A percentile compares a stretch with the other conserved stretches of the same genome.
Evolutionary conservation across 2,888 invertebrate species (phyloP).

Genomic region (Mesoligia furuncula): DNA sequence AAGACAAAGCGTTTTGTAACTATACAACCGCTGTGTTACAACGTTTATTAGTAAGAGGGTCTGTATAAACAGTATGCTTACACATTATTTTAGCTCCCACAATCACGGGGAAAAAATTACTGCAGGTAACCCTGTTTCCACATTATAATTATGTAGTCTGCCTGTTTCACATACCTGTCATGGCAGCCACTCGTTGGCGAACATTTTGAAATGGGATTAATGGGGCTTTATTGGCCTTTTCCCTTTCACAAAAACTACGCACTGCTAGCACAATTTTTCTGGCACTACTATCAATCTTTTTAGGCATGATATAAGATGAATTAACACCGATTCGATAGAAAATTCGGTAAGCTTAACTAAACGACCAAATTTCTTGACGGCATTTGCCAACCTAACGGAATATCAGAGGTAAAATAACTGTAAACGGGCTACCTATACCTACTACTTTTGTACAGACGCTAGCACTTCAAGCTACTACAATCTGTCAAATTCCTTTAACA

Average conservation of each 20-base stretch:
- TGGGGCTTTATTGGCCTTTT: conserved; percentile 1
- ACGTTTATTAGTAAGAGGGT: no score
- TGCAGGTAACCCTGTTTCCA: not conserved
- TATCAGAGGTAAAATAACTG: not conserved
- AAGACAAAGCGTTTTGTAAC: no score
- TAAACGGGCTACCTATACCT: not conserved
- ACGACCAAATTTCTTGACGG: not conserved
- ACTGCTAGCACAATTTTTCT: conserved; percentile 9
- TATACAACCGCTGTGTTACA: no score
- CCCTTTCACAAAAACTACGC: conserved; percentile 5
- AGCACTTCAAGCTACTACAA: no score
- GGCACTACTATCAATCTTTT: not conserved
- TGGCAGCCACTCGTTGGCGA: conserved; percentile 5
- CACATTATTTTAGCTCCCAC: not conserved
- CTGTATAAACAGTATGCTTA: not conserved
- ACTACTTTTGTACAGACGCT: no score
- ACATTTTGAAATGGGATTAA: conserved; percentile 5
- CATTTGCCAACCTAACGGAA: not conserved
- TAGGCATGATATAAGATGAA: not conserved
- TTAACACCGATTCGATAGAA: not conserved
- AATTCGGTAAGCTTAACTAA: not conserved
- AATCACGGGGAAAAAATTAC: not conserved
- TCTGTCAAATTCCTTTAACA: no score
- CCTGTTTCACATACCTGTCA: not conserved
- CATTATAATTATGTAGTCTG: no score